Percentiles rank a stretch among this genome's conserved stretches.
These are phyloP conservation scores for Olivierus martensii DNA, from an alignment of 1,140 invertebrate genomes.

Conservation along the genomic window DNA sequence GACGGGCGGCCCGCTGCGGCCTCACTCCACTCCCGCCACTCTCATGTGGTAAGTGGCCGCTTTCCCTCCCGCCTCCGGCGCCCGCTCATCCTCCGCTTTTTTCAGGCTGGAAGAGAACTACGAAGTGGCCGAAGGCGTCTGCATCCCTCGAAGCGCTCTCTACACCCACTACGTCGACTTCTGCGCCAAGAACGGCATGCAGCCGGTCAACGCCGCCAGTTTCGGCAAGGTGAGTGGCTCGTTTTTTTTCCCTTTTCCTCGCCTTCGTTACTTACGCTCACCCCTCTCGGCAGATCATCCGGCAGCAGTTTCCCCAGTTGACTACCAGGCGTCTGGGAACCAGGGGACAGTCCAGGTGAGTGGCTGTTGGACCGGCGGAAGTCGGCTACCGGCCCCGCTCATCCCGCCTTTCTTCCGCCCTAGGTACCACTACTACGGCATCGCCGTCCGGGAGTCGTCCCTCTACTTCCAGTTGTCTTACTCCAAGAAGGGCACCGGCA, in stretches of 20 bases:
- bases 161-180: slow-evolving; percentile 43
- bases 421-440: slow-evolving; percentile 42
- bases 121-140: slow-evolving; percentile 41
- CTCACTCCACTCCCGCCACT: slow-evolving; percentile 42
- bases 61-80: background rate
- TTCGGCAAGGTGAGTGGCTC: slow-evolving; percentile 38
- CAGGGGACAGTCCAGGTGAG: slow-evolving; percentile 40
- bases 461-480: slow-evolving; percentile 37
- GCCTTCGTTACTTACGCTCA: background rate
- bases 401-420: slow-evolving; percentile 5
- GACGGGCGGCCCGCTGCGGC: slow-evolving; percentile 21
- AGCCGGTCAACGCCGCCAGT: slow-evolving; percentile 43
- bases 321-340: slow-evolving; percentile 41
- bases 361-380: no score
- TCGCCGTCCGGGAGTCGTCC: slow-evolving; percentile 35
- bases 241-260: no score
- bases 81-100: background rate
- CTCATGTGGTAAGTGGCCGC: slow-evolving; percentile 33
- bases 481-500: slow-evolving; percentile 32
- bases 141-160: slow-evolving; percentile 40
- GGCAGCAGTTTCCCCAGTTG: slow-evolving; percentile 41
- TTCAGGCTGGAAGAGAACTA: slow-evolving; percentile 41
- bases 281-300: slow-evolving; percentile 33
- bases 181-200: slow-evolving; percentile 34
- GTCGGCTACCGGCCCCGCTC: no score